phyloP scores from a whole-genome alignment of 1,140 invertebrate species.

The Platorchestia sp. region DNA sequence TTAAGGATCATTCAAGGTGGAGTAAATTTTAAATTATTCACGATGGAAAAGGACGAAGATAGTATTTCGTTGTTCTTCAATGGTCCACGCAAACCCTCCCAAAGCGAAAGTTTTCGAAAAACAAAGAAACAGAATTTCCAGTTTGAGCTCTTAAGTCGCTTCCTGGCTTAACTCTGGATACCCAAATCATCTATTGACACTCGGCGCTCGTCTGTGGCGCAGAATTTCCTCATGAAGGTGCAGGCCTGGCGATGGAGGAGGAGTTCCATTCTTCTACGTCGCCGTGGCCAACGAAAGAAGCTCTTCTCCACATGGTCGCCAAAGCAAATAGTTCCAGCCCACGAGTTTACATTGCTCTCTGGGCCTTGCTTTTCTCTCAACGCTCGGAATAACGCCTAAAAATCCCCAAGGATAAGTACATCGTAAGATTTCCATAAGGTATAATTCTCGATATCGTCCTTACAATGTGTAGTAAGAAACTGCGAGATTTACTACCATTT shows the following conservation, averaged over 20 bases:
- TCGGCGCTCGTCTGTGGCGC: not conserved
- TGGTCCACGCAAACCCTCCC: not conserved
- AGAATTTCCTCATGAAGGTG: slow-evolving; percentile 1
- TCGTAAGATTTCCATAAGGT: not conserved
- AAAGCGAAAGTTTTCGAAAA: not conserved
- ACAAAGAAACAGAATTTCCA: not conserved
- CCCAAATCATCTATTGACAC: not conserved
- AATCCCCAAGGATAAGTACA: not conserved
- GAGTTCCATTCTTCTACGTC: slow-evolving; percentile 20
- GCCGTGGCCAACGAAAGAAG: slow-evolving; percentile 7
- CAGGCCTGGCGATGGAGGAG: not conserved
- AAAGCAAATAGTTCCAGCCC: slow-evolving; percentile 51
- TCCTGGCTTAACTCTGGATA: not conserved
- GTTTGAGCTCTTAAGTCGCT: not conserved
- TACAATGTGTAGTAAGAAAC: not conserved
- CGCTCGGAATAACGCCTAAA: slow-evolving; percentile 21
- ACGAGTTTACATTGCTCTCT: slow-evolving; percentile 45
- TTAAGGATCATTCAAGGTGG: too few species aligned
- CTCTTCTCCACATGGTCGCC: slow-evolving; percentile 46
- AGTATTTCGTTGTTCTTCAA: not conserved
- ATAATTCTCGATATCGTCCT: not conserved
- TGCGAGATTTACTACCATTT: not conserved
- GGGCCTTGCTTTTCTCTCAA: slow-evolving; percentile 21
- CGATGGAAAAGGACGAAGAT: not conserved
- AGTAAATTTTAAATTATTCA: too few species aligned